Conservation (phyloP, 2,113 vertebrate genomes). For the Mionectes macconnelli region DNA sequence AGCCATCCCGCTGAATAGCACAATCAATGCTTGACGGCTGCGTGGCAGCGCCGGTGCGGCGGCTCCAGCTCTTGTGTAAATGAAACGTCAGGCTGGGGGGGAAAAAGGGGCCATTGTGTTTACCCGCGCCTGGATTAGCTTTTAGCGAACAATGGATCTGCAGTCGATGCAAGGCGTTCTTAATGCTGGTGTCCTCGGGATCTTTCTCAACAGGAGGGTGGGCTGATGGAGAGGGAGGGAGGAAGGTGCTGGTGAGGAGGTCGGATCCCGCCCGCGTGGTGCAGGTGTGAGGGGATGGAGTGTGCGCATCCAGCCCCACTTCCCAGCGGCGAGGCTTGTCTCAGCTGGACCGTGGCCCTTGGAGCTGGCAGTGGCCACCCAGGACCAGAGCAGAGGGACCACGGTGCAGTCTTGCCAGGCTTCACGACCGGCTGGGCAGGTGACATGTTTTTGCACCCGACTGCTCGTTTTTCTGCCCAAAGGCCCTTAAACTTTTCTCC, state of each 20-base stretch:
- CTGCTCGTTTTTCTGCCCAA: background rate
- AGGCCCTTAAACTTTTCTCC: background rate
- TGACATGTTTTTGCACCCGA: background rate
- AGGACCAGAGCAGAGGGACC: background rate
- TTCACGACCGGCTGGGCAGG: background rate
- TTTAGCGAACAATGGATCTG: slow-evolving; percentile 39
- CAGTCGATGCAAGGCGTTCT: background rate
- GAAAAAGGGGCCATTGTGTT: slow-evolving; percentile 43
- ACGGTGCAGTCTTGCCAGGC: background rate
- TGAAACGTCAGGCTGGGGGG: slow-evolving; percentile 56
- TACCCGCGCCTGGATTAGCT: slow-evolving; percentile 52
- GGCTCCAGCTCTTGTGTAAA: slow-evolving; percentile 45
- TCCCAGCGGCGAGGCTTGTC: background rate
- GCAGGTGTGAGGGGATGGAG: background rate
- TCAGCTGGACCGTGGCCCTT: rapidly evolving
- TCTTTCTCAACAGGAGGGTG: background rate
- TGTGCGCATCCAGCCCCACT: background rate
- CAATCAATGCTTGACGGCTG: slow-evolving; percentile 62
- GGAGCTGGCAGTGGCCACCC: background rate
- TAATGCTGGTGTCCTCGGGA: slow-evolving; percentile 18
- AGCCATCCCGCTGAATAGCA: slow-evolving; percentile 65
- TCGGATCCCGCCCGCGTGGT: rapidly evolving
- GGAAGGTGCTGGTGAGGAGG: background rate
- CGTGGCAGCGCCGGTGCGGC: slow-evolving; percentile 19
- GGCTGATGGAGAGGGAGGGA: background rate